Conservation (phyloP, 2,797 vertebrate genomes). For the Pelodytes ibericus region DNA sequence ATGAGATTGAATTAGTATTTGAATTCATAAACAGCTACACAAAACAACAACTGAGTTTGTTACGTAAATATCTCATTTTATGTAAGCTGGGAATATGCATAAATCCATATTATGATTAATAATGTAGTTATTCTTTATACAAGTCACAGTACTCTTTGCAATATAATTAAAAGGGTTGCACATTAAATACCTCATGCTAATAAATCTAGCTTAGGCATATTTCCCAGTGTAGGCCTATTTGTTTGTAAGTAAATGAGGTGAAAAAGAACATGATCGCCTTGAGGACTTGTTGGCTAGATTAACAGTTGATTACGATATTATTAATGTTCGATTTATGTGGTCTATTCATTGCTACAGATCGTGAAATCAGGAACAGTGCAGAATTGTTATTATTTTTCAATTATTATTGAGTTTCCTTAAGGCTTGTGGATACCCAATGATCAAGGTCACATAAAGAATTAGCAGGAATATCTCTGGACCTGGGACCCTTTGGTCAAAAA, state of each 20-base stretch:
- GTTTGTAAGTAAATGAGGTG: constrained; percentile 2
- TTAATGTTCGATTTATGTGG: constrained; percentile 14
- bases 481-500: background rate
- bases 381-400: constrained; percentile 29
- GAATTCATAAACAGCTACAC: too few relatives aligned
- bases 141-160: background rate
- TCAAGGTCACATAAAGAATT: constrained; percentile 13
- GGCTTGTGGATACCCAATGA: background rate
- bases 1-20: too few relatives aligned
- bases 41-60: too few relatives aligned
- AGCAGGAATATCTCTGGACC: background rate
- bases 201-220: background rate
- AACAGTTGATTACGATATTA: constrained; percentile 9
- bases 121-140: background rate
- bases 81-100: background rate
- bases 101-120: background rate
- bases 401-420: background rate
- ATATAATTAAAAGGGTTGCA: background rate
- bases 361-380: background rate
- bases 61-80: background rate
- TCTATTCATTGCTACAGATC: background rate
- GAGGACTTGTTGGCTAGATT: constrained; percentile 1
- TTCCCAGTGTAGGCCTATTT: constrained; percentile 1
- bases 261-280: constrained; percentile 4
- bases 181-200: background rate